Conservation (phyloP, 2,113 vertebrate genomes). For the Eretmochelys imbricata region DNA sequence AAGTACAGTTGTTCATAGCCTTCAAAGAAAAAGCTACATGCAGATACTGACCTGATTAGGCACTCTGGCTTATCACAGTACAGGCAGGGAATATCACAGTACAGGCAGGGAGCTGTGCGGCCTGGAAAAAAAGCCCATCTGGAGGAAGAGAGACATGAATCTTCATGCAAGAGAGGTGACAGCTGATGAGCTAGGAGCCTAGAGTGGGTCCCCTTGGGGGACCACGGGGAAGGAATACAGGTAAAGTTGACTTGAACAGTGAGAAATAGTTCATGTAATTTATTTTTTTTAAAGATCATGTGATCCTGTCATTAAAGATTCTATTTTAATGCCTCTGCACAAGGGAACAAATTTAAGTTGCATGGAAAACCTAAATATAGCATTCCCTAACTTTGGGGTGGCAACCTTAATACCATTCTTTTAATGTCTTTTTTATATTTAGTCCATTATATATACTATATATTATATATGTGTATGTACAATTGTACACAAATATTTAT, state of each 20-base stretch:
- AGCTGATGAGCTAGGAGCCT: neutral
- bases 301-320: neutral
- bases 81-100: neutral
- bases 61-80: neutral
- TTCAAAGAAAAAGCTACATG: neutral
- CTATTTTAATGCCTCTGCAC: neutral
- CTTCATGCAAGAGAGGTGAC: neutral
- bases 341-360: neutral
- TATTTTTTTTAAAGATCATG: neutral
- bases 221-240: neutral
- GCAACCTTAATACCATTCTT: neutral
- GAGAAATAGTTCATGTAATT: neutral
- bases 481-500: neutral
- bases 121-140: neutral
- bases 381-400: neutral
- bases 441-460: neutral
- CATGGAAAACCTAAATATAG: neutral
- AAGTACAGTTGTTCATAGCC: neutral
- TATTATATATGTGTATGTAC: rapidly evolving
- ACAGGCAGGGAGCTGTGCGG: neutral
- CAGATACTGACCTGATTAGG: neutral
- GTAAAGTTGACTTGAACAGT: neutral
- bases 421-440: neutral
- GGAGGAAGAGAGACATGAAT: neutral
- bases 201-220: neutral